Conservation (phyloP, 37 sponge, comb jelly and placozoan genomes). For the Aplysina aerophoba region DNA sequence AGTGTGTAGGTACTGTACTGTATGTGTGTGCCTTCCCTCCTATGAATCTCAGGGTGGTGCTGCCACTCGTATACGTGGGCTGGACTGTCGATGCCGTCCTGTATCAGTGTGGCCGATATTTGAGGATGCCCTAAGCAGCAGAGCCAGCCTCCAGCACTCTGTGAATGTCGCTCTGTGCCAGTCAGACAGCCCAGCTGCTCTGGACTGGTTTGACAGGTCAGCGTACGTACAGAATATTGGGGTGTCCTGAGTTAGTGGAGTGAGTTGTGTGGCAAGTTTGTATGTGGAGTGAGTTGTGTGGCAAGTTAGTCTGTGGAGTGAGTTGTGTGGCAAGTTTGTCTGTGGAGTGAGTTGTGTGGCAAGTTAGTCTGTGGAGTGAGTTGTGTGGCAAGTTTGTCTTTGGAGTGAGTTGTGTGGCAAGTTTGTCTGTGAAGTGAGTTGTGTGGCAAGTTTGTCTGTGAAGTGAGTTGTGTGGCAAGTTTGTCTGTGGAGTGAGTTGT, state of each 20-base stretch:
- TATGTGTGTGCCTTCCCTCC: background rate
- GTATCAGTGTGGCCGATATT: conserved; percentile 74
- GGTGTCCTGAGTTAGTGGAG: background rate
- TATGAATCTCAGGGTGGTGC: conserved; percentile 55
- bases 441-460: no score
- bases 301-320: no score
- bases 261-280: background rate
- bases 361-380: no score
- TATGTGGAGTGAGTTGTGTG: background rate
- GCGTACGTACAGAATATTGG: background rate
- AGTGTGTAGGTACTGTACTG: background rate
- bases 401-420: no score
- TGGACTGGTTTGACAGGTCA: conserved; percentile 82
- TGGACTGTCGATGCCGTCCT: conserved; percentile 38
- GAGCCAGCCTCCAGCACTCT: conserved; percentile 54
- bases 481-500: no score
- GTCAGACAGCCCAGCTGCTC: conserved; percentile 21
- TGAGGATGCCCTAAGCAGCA: conserved; percentile 54
- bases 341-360: no score
- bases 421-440: no score
- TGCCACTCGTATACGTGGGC: conserved; percentile 49
- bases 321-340: no score
- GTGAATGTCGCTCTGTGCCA: conserved; percentile 61
- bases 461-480: no score
- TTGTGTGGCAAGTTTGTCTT: no score